Percentiles rank a stretch among this genome's conserved stretches.
Evolutionary conservation across 2,113 vertebrate genomes (phyloP).

Genomic region (Gambusia affinis): DNA sequence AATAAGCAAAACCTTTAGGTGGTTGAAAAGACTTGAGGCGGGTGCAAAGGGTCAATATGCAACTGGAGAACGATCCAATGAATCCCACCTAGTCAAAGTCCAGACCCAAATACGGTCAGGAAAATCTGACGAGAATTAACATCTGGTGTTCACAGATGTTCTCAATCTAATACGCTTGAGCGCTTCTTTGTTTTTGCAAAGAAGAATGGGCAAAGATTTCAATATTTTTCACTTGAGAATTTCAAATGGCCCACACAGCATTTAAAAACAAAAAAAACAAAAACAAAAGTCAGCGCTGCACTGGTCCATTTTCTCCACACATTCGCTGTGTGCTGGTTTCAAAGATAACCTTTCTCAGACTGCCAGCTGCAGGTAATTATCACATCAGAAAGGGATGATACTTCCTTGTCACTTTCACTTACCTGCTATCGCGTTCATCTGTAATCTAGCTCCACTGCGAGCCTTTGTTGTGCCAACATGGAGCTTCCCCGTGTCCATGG

Average conservation of each 20-base stretch:
- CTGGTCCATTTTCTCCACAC: constrained; percentile 50
- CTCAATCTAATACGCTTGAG: no score
- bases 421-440: constrained; percentile 55
- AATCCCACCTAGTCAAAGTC: background rate
- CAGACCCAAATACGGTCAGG: no score
- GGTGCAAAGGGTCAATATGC: no score
- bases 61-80: background rate
- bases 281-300: background rate
- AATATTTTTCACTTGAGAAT: constrained; percentile 11
- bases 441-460: constrained; percentile 53
- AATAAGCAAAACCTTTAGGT: no score
- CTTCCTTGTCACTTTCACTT: constrained; percentile 56
- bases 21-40: no score
- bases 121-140: no score
- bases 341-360: constrained; percentile 62
- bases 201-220: no score
- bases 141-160: no score
- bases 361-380: constrained; percentile 53
- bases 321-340: constrained; percentile 12
- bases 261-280: background rate
- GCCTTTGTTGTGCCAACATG: constrained; percentile 57
- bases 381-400: constrained; percentile 55
- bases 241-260: constrained; percentile 6
- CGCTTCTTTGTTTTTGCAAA: no score
- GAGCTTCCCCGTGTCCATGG: constrained; percentile 51